These are phyloP conservation scores for Meriones unguiculatus DNA, from an alignment of 2,113 vertebrate species.

Conservation along the genomic window DNA sequence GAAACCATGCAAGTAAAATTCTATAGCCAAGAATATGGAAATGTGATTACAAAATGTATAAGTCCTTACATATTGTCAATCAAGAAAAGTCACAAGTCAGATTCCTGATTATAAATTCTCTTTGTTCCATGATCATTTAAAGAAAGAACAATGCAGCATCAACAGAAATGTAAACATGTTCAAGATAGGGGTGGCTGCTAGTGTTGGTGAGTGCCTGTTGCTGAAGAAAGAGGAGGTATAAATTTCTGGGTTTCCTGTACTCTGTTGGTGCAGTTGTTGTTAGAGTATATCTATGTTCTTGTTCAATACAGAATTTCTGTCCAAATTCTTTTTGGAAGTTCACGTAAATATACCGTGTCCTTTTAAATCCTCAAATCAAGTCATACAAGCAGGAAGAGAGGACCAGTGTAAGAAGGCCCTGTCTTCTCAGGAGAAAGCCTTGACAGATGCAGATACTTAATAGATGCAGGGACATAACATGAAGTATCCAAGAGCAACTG, in stretches of 20 bases:
- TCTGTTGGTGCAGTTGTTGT: fast-evolving
- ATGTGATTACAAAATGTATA: conserved; percentile 81
- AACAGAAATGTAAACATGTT: conserved; percentile 77
- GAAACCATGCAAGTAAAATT: conserved; percentile 81
- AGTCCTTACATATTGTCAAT: conserved; percentile 86
- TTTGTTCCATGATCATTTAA: conserved; percentile 84
- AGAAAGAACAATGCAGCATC: conserved; percentile 84
- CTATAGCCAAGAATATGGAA: conserved; percentile 83
- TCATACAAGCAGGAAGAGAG: neutral
- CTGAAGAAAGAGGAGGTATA: neutral
- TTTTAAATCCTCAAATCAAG: neutral
- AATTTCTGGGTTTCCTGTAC: neutral
- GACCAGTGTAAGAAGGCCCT: fast-evolving
- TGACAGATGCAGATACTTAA: neutral
- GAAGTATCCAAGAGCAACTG: fast-evolving
- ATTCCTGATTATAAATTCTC: conserved; percentile 86
- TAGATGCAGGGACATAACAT: fast-evolving
- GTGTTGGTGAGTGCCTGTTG: conserved; percentile 31
- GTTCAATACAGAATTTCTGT: neutral
- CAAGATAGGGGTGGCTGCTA: conserved; percentile 67
- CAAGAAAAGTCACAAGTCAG: conserved; percentile 86
- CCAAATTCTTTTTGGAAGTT: neutral
- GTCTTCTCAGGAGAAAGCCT: fast-evolving
- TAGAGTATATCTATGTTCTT: neutral
- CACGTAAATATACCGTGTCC: neutral